Evolutionary conservation across 1,140 invertebrate species (phyloP).

Genomic region (Halictus rubicundus): DNA sequence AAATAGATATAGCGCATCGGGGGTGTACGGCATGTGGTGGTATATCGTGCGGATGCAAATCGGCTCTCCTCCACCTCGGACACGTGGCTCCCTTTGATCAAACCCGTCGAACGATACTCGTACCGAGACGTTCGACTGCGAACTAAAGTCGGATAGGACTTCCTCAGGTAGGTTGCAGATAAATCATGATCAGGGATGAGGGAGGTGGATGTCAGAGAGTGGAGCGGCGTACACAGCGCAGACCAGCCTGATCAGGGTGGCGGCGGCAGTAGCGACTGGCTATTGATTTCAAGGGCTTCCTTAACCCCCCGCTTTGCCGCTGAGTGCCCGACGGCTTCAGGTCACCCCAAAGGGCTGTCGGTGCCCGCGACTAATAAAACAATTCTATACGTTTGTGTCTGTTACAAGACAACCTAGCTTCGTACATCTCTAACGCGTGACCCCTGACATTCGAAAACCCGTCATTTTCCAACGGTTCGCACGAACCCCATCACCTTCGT

Average conservation of each 20-base stretch:
- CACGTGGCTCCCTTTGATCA: conserved; percentile 27
- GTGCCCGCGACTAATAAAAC: conserved; percentile 68
- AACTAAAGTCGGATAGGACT: conserved; percentile 55
- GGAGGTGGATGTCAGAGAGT: conserved; percentile 20
- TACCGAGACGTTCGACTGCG: conserved; percentile 53
- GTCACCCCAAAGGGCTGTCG: conserved; percentile 66
- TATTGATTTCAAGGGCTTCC: conserved; percentile 81
- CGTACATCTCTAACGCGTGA: too few species aligned
- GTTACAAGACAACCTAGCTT: not conserved
- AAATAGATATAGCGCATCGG: not conserved
- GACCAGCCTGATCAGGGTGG: conserved; percentile 65
- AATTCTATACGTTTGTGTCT: conserved; percentile 26
- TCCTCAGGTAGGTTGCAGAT: conserved; percentile 49
- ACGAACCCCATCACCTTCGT: too few species aligned
- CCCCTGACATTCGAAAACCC: too few species aligned
- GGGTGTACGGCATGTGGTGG: not conserved
- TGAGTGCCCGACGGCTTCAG: conserved; percentile 71
- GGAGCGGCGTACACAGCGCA: conserved; percentile 52
- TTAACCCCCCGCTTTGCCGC: conserved; percentile 72
- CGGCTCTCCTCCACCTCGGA: conserved; percentile 6
- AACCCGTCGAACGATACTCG: conserved; percentile 25
- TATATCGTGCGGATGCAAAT: not conserved
- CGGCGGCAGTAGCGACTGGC: conserved; percentile 77
- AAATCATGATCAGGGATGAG: conserved; percentile 55
- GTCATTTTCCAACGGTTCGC: too few species aligned